Evolutionary conservation across 2,113 vertebrate genomes (phyloP), one percentile per base, ranked within the genome.

Genomic region (Xyrauchen texanus): DNA sequence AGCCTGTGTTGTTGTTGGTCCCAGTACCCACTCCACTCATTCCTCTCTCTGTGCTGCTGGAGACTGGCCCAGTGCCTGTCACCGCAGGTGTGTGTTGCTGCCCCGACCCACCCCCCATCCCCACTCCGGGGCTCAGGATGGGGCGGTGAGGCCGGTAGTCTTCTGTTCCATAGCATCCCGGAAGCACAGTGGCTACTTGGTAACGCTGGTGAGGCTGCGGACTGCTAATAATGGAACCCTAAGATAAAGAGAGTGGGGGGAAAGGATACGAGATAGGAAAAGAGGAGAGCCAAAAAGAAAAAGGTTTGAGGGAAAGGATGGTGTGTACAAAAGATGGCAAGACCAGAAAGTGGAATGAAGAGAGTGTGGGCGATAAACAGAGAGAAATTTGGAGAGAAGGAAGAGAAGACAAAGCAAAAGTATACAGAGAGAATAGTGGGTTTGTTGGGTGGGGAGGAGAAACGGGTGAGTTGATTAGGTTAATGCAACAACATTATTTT

Each of bases 221-320:
- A 90, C 94, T 97, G 93, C 94, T 96, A 93, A 97, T 96, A 84
- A 96, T 95, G 87, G 95, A 96, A 88, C 95, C 95, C 95, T 97
- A 90, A 74, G 87, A 88, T 81, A 68, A 84, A 89, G 72, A 83
- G 87, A 81, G 64, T 80, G 82, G 83, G 85, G 68, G 67, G 87
- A 81, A 83, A 77, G 71, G 72, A 83, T 80, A 81, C 82, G 80
- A 16, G 21, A 34, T 1, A 81, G 71, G 51, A 49, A 13, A 0
- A 42, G 46, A 58, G n/a, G 42, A 67, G 51, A 55, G 34, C 4
- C 53, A 16, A 3, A 34, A 34, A 34, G 21, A 34, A 34, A 34
- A 34, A 34, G 21, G 21, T 34, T 34, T 3, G 78, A 67, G 57
- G 52, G 10, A 64, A 10, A 34, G 62, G 34, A 57, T 16, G 51